phyloP scores from a whole-genome alignment of 2,797 vertebrate species.

The Pipistrellus pipistrellus region DNA sequence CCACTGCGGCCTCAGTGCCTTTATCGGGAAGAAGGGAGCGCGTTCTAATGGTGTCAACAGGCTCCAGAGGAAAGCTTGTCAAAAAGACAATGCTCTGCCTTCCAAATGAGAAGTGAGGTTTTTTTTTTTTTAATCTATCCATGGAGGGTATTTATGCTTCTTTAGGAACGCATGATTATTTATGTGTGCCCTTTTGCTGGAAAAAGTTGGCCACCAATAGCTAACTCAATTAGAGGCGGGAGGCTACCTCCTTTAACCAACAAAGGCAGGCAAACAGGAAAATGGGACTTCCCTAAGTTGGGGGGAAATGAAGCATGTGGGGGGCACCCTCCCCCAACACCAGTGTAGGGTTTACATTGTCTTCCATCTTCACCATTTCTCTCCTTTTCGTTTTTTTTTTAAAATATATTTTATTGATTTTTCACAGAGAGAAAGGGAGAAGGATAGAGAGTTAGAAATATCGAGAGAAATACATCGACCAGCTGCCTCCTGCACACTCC shows the following conservation, averaged over 20 bases:
- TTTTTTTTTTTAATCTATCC: neutral
- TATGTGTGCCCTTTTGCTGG: neutral
- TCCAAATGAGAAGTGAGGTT: neutral
- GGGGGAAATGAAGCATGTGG: neutral
- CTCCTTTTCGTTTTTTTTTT: too few relatives aligned
- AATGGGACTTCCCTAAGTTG: neutral
- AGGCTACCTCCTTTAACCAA: neutral
- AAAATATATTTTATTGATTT: too few relatives aligned
- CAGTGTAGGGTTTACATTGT: neutral
- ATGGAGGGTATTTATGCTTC: neutral
- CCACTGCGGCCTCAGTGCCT: neutral
- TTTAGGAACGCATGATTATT: neutral
- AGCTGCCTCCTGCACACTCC: too few relatives aligned
- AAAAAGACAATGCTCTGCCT: constrained; percentile 31
- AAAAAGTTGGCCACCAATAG: neutral
- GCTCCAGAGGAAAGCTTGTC: neutral
- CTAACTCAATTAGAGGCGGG: neutral
- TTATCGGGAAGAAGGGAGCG: neutral
- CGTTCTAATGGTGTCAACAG: neutral
- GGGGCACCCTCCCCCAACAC: rapidly evolving
- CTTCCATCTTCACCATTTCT: neutral
- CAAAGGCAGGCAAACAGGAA: neutral
- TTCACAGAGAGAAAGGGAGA: too few relatives aligned
- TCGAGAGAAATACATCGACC: too few relatives aligned
- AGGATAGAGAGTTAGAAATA: too few relatives aligned